Conservation (phyloP, 2,888 invertebrate species). For the Lasioglossum morio region DNA sequence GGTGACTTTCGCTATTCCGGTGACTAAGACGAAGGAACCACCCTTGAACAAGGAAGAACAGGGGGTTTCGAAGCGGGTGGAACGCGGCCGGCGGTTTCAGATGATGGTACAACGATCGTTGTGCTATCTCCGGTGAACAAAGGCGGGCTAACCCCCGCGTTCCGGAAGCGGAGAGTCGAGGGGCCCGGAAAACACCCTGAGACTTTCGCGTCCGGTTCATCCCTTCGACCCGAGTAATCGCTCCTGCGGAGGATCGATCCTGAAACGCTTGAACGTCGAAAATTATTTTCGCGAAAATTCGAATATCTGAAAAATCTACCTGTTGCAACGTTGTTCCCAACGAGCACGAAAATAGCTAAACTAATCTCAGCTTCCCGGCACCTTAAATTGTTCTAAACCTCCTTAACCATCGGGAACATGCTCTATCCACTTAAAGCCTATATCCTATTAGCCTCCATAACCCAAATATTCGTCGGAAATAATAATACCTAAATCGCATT, state of each 20-base stretch:
- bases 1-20: constrained; percentile 60
- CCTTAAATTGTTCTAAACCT: background rate
- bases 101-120: constrained; percentile 70
- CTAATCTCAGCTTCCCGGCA: background rate
- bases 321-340: background rate
- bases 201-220: constrained; percentile 71
- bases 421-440: background rate
- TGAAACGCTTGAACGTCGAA: background rate
- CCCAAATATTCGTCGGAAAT: background rate
- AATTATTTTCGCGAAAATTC: background rate
- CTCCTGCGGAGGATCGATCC: constrained; percentile 14
- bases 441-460: background rate
- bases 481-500: background rate
- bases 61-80: constrained; percentile 27
- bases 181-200: constrained; percentile 64
- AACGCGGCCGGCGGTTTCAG: constrained; percentile 66
- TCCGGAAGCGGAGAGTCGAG: constrained; percentile 66
- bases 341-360: background rate
- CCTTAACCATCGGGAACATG: background rate
- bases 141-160: constrained; percentile 55
- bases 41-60: constrained; percentile 27
- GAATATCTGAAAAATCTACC: background rate
- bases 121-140: constrained; percentile 71
- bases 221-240: constrained; percentile 50
- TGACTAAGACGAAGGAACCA: constrained; percentile 62